Conservation (phyloP, 2,888 invertebrate genomes). For the Epirrita christyi region DNA sequence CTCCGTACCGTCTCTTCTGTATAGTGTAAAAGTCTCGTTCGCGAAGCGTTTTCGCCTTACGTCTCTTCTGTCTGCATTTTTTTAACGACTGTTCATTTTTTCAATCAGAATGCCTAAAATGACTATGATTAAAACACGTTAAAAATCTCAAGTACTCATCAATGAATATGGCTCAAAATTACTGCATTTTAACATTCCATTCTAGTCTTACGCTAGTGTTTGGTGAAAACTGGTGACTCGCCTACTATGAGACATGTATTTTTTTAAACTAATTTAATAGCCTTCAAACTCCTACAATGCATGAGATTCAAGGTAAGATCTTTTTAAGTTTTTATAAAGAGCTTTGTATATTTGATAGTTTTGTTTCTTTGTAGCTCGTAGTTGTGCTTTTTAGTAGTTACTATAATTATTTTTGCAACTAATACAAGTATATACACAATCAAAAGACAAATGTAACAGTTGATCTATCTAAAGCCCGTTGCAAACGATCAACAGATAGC, state of each 20-base stretch:
- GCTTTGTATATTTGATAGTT: not conserved
- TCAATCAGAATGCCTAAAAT: no score
- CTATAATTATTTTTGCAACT: slow-evolving; percentile 1
- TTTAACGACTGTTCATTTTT: no score
- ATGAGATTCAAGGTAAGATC: slow-evolving; percentile 34
- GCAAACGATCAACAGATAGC: no score
- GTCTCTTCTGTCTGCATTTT: no score
- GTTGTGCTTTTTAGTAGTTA: slow-evolving; percentile 1
- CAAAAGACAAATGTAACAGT: no score
- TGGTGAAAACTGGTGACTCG: not conserved
- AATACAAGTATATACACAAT: no score
- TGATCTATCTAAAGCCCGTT: no score
- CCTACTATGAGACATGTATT: not conserved
- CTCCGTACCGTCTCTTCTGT: no score
- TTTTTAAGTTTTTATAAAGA: not conserved
- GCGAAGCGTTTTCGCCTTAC: no score
- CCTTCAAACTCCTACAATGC: slow-evolving; percentile 27
- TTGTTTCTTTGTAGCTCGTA: not conserved
- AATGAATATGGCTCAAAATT: slow-evolving; percentile 42
- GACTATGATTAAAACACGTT: no score
- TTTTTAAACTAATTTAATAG: slow-evolving; percentile 3
- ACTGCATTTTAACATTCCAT: slow-evolving; percentile 39
- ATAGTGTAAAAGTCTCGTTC: no score
- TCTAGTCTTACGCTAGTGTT: slow-evolving; percentile 1
- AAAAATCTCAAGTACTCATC: no score